These are phyloP conservation scores for Rhinophrynus dorsalis DNA, from an alignment of 2,797 vertebrate species.

Conservation along the genomic window DNA sequence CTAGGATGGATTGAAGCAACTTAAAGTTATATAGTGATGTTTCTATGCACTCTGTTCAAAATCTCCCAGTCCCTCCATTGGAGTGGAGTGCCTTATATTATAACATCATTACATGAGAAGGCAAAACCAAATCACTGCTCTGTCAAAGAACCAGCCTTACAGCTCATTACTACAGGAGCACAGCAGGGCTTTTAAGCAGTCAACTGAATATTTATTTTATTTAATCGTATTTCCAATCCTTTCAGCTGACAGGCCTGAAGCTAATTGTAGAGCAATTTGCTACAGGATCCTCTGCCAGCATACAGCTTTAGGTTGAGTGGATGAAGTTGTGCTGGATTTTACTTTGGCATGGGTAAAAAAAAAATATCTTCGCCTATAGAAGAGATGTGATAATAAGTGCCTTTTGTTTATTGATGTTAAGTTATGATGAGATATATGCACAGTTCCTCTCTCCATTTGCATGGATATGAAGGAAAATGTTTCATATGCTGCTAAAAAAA, in stretches of 20 bases:
- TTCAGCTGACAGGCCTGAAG: background rate
- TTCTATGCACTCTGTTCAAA: background rate
- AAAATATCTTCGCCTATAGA: slow-evolving; percentile 54
- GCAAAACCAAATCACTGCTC: slow-evolving; percentile 4
- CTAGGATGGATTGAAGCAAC: slow-evolving; percentile 61
- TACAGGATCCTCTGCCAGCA: background rate
- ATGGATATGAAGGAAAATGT: slow-evolving; percentile 45
- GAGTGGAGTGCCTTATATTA: slow-evolving; percentile 8
- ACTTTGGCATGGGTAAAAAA: background rate
- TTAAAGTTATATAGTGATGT: background rate
- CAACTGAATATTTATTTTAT: slow-evolving; percentile 98
- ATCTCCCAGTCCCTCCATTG: background rate
- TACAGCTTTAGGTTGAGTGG: slow-evolving; percentile 32
- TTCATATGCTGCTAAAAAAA: slow-evolving; percentile 61
- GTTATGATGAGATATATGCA: slow-evolving; percentile 52
- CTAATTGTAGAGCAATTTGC: slow-evolving; percentile 35
- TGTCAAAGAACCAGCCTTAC: slow-evolving; percentile 36
- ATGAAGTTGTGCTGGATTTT: slow-evolving; percentile 18
- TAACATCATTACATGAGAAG: slow-evolving; percentile 45
- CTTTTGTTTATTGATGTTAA: slow-evolving; percentile 69
- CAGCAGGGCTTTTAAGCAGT: slow-evolving; percentile 55
- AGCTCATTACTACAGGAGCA: slow-evolving; percentile 46
- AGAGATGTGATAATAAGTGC: slow-evolving; percentile 75
- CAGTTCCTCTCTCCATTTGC: slow-evolving; percentile 45
- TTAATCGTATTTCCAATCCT: slow-evolving; percentile 75